Evolutionary conservation across 2,797 vertebrate genomes (phyloP).

Genomic region (Coccyzus lansbergi): DNA sequence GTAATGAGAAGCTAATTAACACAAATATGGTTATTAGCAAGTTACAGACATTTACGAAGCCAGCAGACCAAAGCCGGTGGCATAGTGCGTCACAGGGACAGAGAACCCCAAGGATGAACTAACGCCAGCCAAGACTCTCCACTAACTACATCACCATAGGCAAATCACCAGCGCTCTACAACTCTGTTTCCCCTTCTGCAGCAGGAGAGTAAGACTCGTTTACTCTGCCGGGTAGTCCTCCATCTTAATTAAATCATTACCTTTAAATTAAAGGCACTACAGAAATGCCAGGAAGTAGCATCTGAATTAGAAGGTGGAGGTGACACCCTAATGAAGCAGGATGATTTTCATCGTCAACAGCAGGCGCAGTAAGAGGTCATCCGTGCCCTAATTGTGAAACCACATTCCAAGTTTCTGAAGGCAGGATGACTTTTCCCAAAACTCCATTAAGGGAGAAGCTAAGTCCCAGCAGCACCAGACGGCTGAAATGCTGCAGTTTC

Average conservation of each 20-base stretch:
- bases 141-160: background rate
- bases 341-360: constrained; percentile 35
- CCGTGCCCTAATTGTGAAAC: constrained; percentile 37
- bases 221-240: background rate
- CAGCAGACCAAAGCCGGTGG: constrained; percentile 5
- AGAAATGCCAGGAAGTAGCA: constrained; percentile 41
- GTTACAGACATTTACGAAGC: constrained; percentile 32
- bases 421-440: constrained; percentile 45
- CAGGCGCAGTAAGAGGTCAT: constrained; percentile 43
- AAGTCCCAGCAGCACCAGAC: background rate
- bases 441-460: constrained; percentile 29
- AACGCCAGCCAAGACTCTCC: background rate
- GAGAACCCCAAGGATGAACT: background rate
- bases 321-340: constrained; percentile 49
- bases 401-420: constrained; percentile 60
- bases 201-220: background rate
- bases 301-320: constrained; percentile 55
- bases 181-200: constrained; percentile 10
- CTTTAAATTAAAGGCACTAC: constrained; percentile 61
- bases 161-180: background rate
- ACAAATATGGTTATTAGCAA: constrained; percentile 55
- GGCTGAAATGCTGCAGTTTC: background rate
- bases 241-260: constrained; percentile 62
- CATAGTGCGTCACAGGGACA: background rate
- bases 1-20: constrained; percentile 61